Base-by-base conservation (phyloP, 2,888 invertebrate species). In the Nysson spinosus region DNA sequence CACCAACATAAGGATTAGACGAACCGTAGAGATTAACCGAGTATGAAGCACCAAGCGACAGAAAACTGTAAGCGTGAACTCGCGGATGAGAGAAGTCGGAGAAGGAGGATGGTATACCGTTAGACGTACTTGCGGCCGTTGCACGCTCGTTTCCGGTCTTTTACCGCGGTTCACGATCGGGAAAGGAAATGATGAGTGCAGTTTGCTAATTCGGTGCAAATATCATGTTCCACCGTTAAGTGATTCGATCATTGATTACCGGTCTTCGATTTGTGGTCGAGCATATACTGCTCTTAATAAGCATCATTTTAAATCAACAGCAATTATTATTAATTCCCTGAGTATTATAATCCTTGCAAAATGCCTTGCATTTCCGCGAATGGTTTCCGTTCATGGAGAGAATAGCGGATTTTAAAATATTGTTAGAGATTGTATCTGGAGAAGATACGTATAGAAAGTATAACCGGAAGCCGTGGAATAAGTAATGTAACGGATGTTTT, bases 91-190 rank as follows among this genome's bases (percentile, higher is more conserved):
- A 54, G 46, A 42, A 46, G 56, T 43, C n/a, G 16, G 46, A 50
- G 49, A 16, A 35, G 32, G 50, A 52, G 55, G 61, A 52, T 26
- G 47, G 44, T 46, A 14, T 61, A 77, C 81, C 79, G 81, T 78
- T 80, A 81, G 69, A 61, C 75, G 74, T 73, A 71, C 79, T 79
- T 72, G 71, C 72, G 76, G 73, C 58, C 68, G 70, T 64, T 70
- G 62, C 75, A 73, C 70, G 72, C 39, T 75, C 75, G 77, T 79
- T 81, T 81, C 80, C 80, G 80, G 75, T 76, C 75, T 78, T 76
- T 75, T 69, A 63, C 70, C 57, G 58, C 52, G 70, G 70, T 55
- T 67, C 62, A 57, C 65, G 73, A 51, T 65, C 61, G 52, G 30
- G 43, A 56, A 69, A 64, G n/a, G 51, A 56, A 60, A 66, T 55